Base-by-base conservation (phyloP, 2,888 invertebrate genomes). In the Spilosoma lubricipeda region DNA sequence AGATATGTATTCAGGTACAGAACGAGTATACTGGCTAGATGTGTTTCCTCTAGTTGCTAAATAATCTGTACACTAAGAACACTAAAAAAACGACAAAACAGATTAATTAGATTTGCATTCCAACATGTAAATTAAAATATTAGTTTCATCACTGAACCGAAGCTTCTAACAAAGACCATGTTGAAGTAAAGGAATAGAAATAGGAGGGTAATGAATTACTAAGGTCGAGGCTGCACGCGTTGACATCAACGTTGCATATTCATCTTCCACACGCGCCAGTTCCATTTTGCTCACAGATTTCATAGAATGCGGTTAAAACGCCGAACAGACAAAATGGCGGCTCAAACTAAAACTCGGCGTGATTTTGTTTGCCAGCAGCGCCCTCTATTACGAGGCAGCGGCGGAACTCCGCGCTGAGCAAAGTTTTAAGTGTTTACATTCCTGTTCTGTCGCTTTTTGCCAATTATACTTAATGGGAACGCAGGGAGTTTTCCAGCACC, bases 391-490 rank as follows among this genome's bases (percentile, higher is more conserved):
- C 90, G 86, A 83, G 83, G 88, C 82, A 89, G 88, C 90, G 88
- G 89, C 85, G 87, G 86, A 92, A 91, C 92, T 90, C 90, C 75
- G 84, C 88, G 85, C 86, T 84, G 91, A 90, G 91, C 87, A 93
- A 94, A 94, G 93, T 95, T 94, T 95, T 93, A 94, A 95, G 94
- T 95, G 94, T 94, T 95, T 95, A 94, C 93, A 94, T 93, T 95
- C 91, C 91, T 92, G 93, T 93, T 93, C 92, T 91, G 93, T 92
- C 92, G 94, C 94, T 94, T 94, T 94, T 94, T 94, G 93, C 93
- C 93, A 92, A 94, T 93, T 93, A 91, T 91, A 92, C 90, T 92
- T 93, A 93, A 94, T 93, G 90, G 93, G 89, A 89, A 93, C 90
- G 90, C 89, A 88, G 90, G 82, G 89, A 93, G 91, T 90, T 92